phyloP scores from a whole-genome alignment of 2,797 vertebrate genomes.

The Coilia nasus region DNA sequence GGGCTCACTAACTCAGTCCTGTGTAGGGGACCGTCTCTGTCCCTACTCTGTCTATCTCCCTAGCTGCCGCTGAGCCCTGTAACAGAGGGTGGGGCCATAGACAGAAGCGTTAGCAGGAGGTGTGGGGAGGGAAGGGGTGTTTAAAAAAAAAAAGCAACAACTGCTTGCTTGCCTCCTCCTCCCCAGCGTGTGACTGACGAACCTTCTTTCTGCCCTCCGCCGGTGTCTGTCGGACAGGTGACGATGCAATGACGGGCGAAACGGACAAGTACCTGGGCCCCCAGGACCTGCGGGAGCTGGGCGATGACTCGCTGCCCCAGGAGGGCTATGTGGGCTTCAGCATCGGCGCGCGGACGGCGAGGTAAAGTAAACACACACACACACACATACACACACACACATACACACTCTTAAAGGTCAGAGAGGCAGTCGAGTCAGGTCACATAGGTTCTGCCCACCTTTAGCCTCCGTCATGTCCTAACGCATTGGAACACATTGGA shows the following conservation, averaged over 20 bases:
- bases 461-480: not conserved
- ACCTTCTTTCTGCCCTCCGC: not conserved
- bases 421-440: not conserved
- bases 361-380: constrained; percentile 72
- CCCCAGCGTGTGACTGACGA: not conserved
- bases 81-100: not conserved
- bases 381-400: not conserved
- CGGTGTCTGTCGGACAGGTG: constrained; percentile 76
- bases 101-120: not conserved
- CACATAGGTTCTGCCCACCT: not conserved
- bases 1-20: not conserved
- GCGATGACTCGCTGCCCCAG: constrained; percentile 95
- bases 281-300: constrained; percentile 93
- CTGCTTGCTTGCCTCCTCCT: not conserved
- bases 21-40: not conserved
- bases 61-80: not conserved
- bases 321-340: constrained; percentile 98
- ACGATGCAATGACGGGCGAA: constrained; percentile 95
- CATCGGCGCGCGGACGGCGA: constrained; percentile 91
- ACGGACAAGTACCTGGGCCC: constrained; percentile 97
- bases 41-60: not conserved
- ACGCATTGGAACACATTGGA: not conserved
- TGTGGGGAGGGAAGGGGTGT: not conserved
- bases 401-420: not conserved
- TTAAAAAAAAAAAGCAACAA: not conserved